These are phyloP conservation scores for Melipona quadrifasciata DNA, from an alignment of 1,140 invertebrate genomes.

Conservation along the genomic window DNA sequence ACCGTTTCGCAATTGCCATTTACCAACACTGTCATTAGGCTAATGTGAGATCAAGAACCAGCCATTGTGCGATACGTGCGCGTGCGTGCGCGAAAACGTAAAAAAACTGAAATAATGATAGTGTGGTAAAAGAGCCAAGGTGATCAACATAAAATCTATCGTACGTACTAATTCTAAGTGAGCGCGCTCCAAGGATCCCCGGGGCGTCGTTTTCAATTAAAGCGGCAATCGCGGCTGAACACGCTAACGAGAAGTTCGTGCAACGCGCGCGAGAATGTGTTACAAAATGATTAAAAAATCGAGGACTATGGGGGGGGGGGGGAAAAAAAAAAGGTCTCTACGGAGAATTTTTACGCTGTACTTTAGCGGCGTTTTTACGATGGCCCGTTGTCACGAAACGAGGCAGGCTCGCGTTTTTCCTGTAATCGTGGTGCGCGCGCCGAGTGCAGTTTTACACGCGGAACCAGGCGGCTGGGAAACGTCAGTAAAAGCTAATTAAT, in stretches of 20 bases:
- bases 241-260: background rate
- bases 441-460: background rate
- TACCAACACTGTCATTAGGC: too few relatives aligned
- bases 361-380: background rate
- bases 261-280: background rate
- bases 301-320: too few relatives aligned
- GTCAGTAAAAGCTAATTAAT: slow-evolving; percentile 44
- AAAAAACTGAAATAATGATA: too few relatives aligned
- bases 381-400: background rate
- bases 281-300: background rate
- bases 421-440: slow-evolving; percentile 8
- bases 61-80: too few relatives aligned
- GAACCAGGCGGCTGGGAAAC: background rate
- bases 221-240: background rate
- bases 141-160: too few relatives aligned
- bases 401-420: slow-evolving; percentile 3
- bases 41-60: too few relatives aligned
- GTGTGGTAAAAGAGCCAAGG: too few relatives aligned
- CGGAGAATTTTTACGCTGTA: too few relatives aligned
- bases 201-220: background rate
- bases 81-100: too few relatives aligned
- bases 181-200: too few relatives aligned
- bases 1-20: too few relatives aligned
- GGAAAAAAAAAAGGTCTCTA: background rate
- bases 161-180: too few relatives aligned